Conservation (phyloP, 2,113 vertebrate species). For the Gymnorhina tibicen region DNA sequence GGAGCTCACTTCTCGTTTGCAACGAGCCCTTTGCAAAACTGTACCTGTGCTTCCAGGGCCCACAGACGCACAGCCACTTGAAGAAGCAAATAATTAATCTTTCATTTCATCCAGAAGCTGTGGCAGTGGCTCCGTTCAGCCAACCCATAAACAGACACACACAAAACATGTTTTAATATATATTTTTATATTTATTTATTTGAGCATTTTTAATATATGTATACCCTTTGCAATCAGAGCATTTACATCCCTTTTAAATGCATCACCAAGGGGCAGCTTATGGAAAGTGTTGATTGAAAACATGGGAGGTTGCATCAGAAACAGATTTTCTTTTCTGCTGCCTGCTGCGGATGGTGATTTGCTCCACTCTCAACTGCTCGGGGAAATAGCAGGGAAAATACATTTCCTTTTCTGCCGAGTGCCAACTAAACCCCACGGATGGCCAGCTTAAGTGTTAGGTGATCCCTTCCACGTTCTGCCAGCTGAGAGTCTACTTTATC, state of each 20-base stretch:
- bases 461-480: not conserved
- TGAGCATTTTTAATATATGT: not conserved
- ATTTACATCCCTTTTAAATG: not conserved
- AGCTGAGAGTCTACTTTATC: not conserved
- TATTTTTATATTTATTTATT: not conserved
- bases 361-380: not conserved
- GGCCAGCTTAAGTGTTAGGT: not conserved
- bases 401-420: not conserved
- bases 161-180: not conserved
- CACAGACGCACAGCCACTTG: not conserved
- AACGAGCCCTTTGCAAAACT: not conserved
- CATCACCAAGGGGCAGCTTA: not conserved
- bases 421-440: not conserved
- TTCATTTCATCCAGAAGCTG: not conserved
- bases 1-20: not conserved
- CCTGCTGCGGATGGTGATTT: not conserved
- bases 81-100: not conserved
- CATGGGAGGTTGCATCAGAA: slow-evolving; percentile 23
- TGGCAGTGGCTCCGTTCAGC: not conserved
- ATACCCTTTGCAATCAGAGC: not conserved
- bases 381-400: slow-evolving; percentile 23
- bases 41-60: not conserved
- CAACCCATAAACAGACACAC: not conserved
- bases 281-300: slow-evolving; percentile 13
- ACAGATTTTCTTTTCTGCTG: not conserved